Evolutionary conservation across 2,888 invertebrate genomes (phyloP), one percentile per base, ranked within the genome.

Genomic region (Charanyca ferruginea): DNA sequence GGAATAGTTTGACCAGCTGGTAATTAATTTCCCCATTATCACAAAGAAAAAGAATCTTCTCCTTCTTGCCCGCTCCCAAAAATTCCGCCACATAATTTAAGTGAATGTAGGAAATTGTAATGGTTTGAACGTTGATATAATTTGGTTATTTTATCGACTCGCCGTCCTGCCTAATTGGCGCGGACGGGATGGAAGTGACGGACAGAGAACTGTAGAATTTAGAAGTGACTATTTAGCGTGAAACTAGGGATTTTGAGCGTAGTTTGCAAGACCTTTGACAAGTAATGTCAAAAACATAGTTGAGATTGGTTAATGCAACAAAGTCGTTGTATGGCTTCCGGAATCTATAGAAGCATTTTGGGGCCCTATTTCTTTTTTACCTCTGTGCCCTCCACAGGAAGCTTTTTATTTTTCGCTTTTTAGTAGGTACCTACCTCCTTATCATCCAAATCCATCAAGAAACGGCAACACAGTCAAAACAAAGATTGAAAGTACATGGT

Each of bases 131-230:
- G 77, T 80, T 81, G 74, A 86, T 83, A 83, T 90, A 90, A 93
- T 91, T 91, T 83, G 83, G 88, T 92, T 91, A 90, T 86, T 87
- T 87, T 86, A 90, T 89, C 87, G 88, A 88, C 76, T 85, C 84
- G 82, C 79, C 84, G 84, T 79, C 67, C 73, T 67, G 68, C 73
- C 82, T 92, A 92, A 93, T 93, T 91, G 92, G 85, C 81, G 81
- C 72, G 84, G 87, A 89, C 88, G 83, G 74, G 73, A 69, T 80
- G 84, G 83, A 86, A 83, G 86, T 85, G 83, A 81, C 73, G 77
- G 60, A 18, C 72, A 41, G 3, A 44, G 77, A 83, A 8, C 18
- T 35, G 58, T 8, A 9, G 7, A 11, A 9, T 52, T 49, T 83
- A 72, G 85, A 83, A 80, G 63, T 32, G 79, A 47, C 44, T 32